phyloP scores from a whole-genome alignment of 2,888 invertebrate species.

The Synergus gifuensis region DNA sequence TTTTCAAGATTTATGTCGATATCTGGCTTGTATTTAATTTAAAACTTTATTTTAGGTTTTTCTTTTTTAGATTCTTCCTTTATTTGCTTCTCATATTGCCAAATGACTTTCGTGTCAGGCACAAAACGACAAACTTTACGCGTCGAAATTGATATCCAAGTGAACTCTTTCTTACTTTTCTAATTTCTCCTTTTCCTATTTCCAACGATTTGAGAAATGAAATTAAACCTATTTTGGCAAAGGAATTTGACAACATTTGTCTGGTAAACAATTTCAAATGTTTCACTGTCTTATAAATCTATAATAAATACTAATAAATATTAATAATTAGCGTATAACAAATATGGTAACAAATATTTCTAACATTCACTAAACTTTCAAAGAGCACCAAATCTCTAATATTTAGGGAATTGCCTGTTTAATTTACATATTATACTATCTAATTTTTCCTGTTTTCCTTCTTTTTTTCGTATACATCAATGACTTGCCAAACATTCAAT shows the following conservation, averaged over 20 bases:
- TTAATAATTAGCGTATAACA: not conserved
- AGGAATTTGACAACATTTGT: not conserved
- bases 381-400: not conserved
- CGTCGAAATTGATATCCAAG: constrained; percentile 1
- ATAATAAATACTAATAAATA: not conserved
- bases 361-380: not conserved
- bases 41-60: not conserved
- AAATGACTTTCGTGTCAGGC: not conserved
- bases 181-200: not conserved
- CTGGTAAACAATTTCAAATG: not conserved
- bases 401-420: not conserved
- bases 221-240: not conserved
- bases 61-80: not conserved
- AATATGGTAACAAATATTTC: constrained; percentile 34
- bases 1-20: constrained; percentile 8
- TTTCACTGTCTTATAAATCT: not conserved
- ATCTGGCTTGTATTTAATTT: not conserved
- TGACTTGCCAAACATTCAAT: constrained; percentile 1
- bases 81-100: not conserved
- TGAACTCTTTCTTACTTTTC: constrained; percentile 23
- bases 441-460: not conserved
- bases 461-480: not conserved
- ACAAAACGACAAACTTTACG: constrained; percentile 15
- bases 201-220: not conserved
- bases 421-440: not conserved